Evolutionary conservation across 2,797 vertebrate genomes (phyloP), one percentile per base, ranked within the genome.

Genomic region (Sylvilagus floridanus): DNA sequence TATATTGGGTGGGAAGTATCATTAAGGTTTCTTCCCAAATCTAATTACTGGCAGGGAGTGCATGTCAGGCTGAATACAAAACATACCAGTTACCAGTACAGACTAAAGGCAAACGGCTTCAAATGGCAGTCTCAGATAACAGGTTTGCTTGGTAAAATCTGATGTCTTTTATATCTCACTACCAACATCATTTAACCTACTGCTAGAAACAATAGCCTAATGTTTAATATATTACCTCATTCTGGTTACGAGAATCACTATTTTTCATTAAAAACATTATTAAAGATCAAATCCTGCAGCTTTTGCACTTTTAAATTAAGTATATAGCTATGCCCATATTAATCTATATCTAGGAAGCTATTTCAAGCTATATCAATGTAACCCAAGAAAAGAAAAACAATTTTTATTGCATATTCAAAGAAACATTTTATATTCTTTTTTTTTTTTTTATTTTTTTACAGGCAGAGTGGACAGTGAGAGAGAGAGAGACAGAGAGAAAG

Each of bases 21-120:
- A 96, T 90, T 95, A 87, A 28, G 4, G 93, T 93, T 94, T 69
- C 57, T 81, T 86, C 47, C 72, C 52, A 94, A 87, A 87, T 72
- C 28, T 93, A 82, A 87, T 92, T 94, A 91, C 8, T 19, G 37
- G 52, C 10, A 90, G 10, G 17, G 17, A 93, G 12, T 54, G 37
- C 82, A 69, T 92, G 82, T 87, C 92, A 92, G 9, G 5, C 17
- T 73, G 54, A 93, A 77, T 91, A 88, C 1, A 47, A 92, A 93
- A 82, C 16, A 30, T 50, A 72, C 28, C 14, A 79, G 60, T 72
- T 72, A 88, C 50, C 47, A 42, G 4, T n/a, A 7, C 4, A 47
- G 42, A 54, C 47, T n/a, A 50, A 42, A 91, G 16, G 9, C 10
- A 68, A 50, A 7, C 21, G 68, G 26, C 14, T 66, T 78, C 32